A percentile compares a stretch with the other conserved stretches of the same genome.
phyloP scores from a whole-genome alignment of 2,888 invertebrate genomes.

The Oxytorus armatus region DNA sequence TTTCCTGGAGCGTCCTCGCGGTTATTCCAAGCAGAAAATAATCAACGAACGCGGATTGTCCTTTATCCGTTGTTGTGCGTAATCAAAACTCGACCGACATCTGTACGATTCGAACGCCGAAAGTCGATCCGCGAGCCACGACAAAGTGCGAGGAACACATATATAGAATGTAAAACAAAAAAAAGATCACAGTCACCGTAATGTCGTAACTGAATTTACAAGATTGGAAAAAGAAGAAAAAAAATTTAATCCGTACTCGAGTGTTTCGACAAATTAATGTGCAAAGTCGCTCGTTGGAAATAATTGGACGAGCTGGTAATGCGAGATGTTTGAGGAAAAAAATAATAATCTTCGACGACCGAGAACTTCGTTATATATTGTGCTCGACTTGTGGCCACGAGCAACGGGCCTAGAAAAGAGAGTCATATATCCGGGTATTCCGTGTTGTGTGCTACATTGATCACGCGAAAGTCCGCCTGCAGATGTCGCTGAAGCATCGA shows the following conservation, averaged over 20 bases:
- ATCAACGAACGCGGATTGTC: too few relatives aligned
- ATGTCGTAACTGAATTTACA: constrained; percentile 1
- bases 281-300: too few relatives aligned
- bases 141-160: constrained; percentile 14
- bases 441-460: constrained; percentile 24
- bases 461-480: constrained; percentile 24
- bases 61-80: neutral
- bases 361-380: constrained; percentile 29
- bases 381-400: constrained; percentile 27
- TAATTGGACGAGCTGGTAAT: neutral
- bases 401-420: constrained; percentile 34
- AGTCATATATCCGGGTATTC: constrained; percentile 17
- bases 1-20: neutral
- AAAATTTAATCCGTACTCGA: too few relatives aligned
- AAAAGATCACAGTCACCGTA: constrained; percentile 25
- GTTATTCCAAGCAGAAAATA: neutral
- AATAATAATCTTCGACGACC: constrained; percentile 11
- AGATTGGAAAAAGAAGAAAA: neutral
- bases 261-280: neutral
- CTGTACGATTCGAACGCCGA: constrained; percentile 14
- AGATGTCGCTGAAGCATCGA: constrained; percentile 47
- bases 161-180: neutral
- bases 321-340: neutral
- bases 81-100: constrained; percentile 19
- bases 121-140: constrained; percentile 4